Evolutionary conservation across 2,797 vertebrate species (phyloP).

Genomic region (Enteromius thamalakanensis): DNA sequence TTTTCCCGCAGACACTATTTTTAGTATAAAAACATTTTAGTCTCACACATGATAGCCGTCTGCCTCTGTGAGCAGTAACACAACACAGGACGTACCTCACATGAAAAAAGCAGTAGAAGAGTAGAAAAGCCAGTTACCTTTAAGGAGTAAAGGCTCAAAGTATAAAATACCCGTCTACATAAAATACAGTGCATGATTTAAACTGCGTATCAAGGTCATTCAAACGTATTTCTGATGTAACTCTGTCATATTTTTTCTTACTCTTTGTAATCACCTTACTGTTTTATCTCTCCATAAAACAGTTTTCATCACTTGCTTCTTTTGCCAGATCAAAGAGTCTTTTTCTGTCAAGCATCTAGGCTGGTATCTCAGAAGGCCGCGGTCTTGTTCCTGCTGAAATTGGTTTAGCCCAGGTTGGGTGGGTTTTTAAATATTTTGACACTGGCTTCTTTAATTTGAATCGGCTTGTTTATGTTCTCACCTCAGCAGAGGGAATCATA

Average conservation of each 20-base stretch:
- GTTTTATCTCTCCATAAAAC: slow-evolving; percentile 35
- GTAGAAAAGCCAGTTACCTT: slow-evolving; percentile 17
- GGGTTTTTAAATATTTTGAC: slow-evolving; percentile 64
- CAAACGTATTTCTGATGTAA: slow-evolving; percentile 34
- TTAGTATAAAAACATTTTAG: slow-evolving; percentile 28
- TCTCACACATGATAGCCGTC: slow-evolving; percentile 25
- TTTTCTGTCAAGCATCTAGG: slow-evolving; percentile 38
- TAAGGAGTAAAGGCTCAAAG: slow-evolving; percentile 24
- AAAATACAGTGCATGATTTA: slow-evolving; percentile 10
- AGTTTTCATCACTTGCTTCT: slow-evolving; percentile 47
- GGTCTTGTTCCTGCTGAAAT: slow-evolving; percentile 51
- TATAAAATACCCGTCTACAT: neutral
- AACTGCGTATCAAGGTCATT: slow-evolving; percentile 28
- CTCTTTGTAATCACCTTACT: slow-evolving; percentile 41
- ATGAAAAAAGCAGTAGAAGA: neutral
- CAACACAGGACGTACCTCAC: slow-evolving; percentile 24
- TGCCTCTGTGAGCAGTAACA: slow-evolving; percentile 10
- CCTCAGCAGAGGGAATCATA: slow-evolving; percentile 60
- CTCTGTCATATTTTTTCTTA: slow-evolving; percentile 37
- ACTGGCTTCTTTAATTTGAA: slow-evolving; percentile 63
- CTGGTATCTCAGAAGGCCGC: slow-evolving; percentile 48
- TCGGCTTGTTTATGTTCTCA: slow-evolving; percentile 64
- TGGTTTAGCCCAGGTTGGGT: slow-evolving; percentile 57
- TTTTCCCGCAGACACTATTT: slow-evolving; percentile 36
- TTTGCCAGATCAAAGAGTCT: slow-evolving; percentile 53